A percentile compares a stretch with the other conserved stretches of the same genome.
Evolutionary conservation across 2,113 vertebrate genomes (phyloP).

Genomic region (Phaethon lepturus): DNA sequence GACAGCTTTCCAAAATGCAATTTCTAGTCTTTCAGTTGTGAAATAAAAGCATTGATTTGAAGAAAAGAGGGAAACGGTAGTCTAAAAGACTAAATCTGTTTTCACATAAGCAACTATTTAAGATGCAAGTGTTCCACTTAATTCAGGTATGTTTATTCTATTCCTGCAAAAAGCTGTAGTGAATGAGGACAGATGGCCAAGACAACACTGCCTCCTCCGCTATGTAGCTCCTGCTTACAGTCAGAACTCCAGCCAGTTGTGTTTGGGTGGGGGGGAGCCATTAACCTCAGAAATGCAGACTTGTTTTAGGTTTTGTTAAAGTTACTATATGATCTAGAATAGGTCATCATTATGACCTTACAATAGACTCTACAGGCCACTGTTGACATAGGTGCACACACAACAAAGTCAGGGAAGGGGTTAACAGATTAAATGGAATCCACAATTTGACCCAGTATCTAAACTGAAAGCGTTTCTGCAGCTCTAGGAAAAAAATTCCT

Average conservation of each 20-base stretch:
- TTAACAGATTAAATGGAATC: background rate
- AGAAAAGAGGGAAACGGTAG: background rate
- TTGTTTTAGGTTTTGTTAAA: background rate
- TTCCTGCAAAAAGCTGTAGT: background rate
- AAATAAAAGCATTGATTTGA: background rate
- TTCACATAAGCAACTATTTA: background rate
- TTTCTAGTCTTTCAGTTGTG: background rate
- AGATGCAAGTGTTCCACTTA: background rate
- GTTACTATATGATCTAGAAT: background rate
- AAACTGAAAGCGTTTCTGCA: background rate
- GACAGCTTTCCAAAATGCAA: background rate
- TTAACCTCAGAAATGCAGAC: background rate
- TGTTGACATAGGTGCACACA: fast-evolving
- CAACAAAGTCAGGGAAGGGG: background rate
- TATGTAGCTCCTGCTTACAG: background rate
- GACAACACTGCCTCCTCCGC: background rate
- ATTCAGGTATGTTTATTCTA: background rate
- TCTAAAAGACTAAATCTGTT: background rate
- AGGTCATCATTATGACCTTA: background rate
- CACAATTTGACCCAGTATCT: background rate
- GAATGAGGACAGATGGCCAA: background rate
- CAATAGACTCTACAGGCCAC: background rate
- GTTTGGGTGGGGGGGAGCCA: background rate
- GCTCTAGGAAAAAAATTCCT: background rate
- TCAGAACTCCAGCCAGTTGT: background rate